phyloP scores from a whole-genome alignment of 2,113 vertebrate species.

The Melanerpes formicivorus region DNA sequence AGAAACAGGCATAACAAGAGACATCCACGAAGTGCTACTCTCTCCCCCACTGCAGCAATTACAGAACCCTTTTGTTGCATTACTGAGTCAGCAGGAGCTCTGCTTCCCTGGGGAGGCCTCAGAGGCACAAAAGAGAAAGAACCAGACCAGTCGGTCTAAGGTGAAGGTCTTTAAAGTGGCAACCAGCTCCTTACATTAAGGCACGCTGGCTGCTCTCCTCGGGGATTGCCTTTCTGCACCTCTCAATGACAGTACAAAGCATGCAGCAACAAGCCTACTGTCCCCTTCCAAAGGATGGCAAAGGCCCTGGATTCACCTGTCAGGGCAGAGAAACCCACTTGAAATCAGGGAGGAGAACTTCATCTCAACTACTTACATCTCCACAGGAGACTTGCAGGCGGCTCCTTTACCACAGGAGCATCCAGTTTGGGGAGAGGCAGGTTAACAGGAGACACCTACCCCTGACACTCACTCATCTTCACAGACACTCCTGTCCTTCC shows the following conservation, averaged over 20 bases:
- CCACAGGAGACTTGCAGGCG: background rate
- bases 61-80: background rate
- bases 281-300: background rate
- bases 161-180: background rate
- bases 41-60: background rate
- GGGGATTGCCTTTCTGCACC: background rate
- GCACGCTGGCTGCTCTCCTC: rapidly evolving
- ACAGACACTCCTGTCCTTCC: background rate
- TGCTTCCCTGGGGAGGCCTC: background rate
- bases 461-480: background rate
- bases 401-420: background rate
- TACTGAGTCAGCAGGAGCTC: slow-evolving; percentile 41
- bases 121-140: slow-evolving; percentile 14
- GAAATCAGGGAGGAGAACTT: slow-evolving; percentile 1
- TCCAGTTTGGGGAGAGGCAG: background rate
- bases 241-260: too few species aligned
- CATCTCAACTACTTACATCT: background rate
- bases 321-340: background rate
- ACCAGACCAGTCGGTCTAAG: slow-evolving; percentile 16
- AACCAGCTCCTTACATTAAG: background rate
- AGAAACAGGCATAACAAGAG: background rate
- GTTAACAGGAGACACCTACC: background rate
- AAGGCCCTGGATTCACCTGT: background rate
- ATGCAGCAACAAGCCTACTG: rapidly evolving
- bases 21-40: rapidly evolving